Base-by-base conservation (phyloP, 2,797 vertebrate species). In the Moxostoma hubbsi region DNA sequence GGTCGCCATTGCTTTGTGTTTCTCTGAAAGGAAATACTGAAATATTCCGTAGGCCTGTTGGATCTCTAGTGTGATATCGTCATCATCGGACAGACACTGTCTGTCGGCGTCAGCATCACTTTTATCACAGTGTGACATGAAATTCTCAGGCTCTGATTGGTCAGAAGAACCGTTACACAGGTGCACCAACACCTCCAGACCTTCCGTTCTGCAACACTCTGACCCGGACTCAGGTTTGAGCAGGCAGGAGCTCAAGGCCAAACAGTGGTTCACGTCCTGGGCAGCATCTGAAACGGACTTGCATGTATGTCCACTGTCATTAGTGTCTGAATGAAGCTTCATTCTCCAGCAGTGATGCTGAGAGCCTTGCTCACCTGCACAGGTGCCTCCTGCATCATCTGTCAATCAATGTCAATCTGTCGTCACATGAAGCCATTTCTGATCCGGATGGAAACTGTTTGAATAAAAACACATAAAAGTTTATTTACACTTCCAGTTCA, bases 1-100 rank as follows among this genome's bases (percentile, higher is more conserved):
- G 12, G 91, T 90, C 8, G 96, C 94, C 85, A 97, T 89, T 7
- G 91, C 92, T 83, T 96, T 95, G 90, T 97, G 89, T 88, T 97
- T 97, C 86, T 98, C 97, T 85, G 92, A 86, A n/a, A 98, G 93
- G 84, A 99, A 97, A 81, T 95, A 94, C 49, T 89, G 91, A 81
- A 98, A 94, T 88, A 99, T 98, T 83, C 94, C 93, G 73, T 95
- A 94, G 0, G 94, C 97, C 86, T 98, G 96, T 85, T 97, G 96
- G 77, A 98, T 87, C 89, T 99, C 97, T 11, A 96, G 93, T 81
- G 85, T 95, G 89, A 96, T 90, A 53, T 90, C 92, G 65, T 94
- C 95, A 69, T 95, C 87, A 2, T 84, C 83, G 18, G 84, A 88
- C 7, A 5, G 92, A 88, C 54, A 91, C 89, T 2, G 91, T 86